A percentile compares a stretch with the other conserved stretches of the same genome.
phyloP scores from a whole-genome alignment of 2,113 vertebrate genomes.

The Hirundichthys speculiger region DNA sequence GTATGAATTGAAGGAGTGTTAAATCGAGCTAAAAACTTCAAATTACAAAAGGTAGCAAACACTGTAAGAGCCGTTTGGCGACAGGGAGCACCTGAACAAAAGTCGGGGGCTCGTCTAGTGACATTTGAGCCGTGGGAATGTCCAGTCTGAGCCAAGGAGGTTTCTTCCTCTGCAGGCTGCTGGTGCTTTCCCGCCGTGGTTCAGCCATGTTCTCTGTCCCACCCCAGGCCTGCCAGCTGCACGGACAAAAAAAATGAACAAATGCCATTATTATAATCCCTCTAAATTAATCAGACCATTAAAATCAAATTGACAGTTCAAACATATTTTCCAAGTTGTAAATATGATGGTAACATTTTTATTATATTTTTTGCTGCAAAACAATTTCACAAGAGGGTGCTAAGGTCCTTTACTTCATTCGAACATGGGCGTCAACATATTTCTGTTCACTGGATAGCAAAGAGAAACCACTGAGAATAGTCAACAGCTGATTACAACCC shows the following conservation, averaged over 20 bases:
- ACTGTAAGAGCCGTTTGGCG: not conserved
- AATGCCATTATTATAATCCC: not conserved
- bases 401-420: slow-evolving; percentile 20
- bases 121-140: slow-evolving; percentile 83
- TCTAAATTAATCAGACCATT: not conserved
- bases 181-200: slow-evolving; percentile 88
- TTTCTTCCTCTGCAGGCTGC: slow-evolving; percentile 97
- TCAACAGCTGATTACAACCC: slow-evolving; percentile 37
- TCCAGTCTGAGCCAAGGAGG: slow-evolving; percentile 96
- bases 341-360: not conserved
- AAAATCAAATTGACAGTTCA: not conserved
- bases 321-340: slow-evolving; percentile 1
- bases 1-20: not conserved
- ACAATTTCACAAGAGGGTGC: slow-evolving; percentile 60
- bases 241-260: slow-evolving; percentile 22
- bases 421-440: slow-evolving; percentile 15
- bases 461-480: slow-evolving; percentile 33
- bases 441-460: slow-evolving; percentile 20
- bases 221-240: slow-evolving; percentile 79
- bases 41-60: slow-evolving; percentile 8
- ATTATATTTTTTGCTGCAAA: slow-evolving; percentile 33
- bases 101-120: slow-evolving; percentile 85
- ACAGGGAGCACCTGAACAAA: slow-evolving; percentile 83
- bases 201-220: slow-evolving; percentile 88
- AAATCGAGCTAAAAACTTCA: slow-evolving; percentile 1